Conservation (phyloP, 2,113 vertebrate genomes). For the Semnopithecus entellus region DNA sequence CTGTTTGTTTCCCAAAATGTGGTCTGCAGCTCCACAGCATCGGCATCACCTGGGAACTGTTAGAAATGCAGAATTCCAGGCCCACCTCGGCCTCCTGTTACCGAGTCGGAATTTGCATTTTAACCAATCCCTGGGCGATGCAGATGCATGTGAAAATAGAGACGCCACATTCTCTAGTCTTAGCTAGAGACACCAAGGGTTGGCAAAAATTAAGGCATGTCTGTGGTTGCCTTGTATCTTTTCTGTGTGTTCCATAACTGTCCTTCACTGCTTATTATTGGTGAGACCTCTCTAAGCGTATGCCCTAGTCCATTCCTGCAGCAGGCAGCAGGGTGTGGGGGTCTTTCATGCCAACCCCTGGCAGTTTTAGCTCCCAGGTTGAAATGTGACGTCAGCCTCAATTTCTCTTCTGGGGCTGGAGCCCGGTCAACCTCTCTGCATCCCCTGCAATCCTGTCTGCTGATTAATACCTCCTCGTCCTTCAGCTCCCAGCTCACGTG, state of each 20-base stretch:
- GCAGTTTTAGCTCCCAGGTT: no score
- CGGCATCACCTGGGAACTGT: no score
- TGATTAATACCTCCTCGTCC: rapidly evolving
- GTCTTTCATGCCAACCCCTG: background rate
- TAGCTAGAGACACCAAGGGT: background rate
- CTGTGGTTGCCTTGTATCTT: background rate
- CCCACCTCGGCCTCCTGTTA: background rate
- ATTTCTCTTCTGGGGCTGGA: background rate
- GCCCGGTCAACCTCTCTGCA: background rate
- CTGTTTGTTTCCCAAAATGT: background rate
- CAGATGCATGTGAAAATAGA: background rate
- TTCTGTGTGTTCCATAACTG: background rate
- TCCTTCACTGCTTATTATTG: background rate
- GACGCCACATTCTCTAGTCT: background rate
- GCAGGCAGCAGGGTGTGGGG: background rate
- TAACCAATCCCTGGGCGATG: background rate
- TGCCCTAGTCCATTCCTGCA: background rate
- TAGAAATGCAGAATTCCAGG: background rate
- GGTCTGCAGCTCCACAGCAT: background rate
- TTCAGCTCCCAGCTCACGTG: background rate
- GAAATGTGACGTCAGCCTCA: background rate
- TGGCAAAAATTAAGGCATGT: background rate
- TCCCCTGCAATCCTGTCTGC: background rate
- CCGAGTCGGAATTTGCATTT: background rate
- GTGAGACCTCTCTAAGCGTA: no score